Evolutionary conservation across 2,113 vertebrate genomes (phyloP).

Genomic region (mouse (Mus musculus)): GRCm39 chr12:92926501-92927000

Average conservation of each 20-base stretch:
- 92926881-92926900: background rate
- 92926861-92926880: background rate
- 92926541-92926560: background rate
- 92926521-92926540: too few species aligned
- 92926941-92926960: background rate
- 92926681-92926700: background rate
- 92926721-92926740: background rate
- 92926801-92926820: background rate
- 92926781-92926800: background rate
- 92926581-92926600: background rate
- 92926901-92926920: constrained; percentile 17
- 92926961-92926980: background rate
- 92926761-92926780: background rate
- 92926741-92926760: background rate
- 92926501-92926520: background rate
- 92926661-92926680: background rate
- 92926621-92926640: background rate
- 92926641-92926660: background rate
- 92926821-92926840: background rate
- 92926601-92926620: background rate
- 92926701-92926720: background rate
- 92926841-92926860: background rate
- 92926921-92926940: constrained; percentile 36
- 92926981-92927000: background rate
- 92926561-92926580: background rate